Evolutionary conservation across 30 jellyfish, hydroid and myxozoan genomes (phyloP).

Genomic region (Phacellophora camtschatica): DNA sequence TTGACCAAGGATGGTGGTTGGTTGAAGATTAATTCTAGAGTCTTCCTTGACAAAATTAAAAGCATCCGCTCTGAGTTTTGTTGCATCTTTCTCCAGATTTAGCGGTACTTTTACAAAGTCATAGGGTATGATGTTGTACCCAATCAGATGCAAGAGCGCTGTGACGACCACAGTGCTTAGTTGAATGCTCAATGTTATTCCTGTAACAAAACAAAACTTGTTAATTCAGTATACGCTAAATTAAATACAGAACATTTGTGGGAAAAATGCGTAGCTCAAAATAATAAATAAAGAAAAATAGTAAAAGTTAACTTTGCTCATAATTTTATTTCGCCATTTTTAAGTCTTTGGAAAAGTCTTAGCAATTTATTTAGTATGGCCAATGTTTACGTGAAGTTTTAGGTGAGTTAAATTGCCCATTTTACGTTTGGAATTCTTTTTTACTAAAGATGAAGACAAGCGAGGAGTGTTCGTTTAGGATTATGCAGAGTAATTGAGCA

Average conservation of each 20-base stretch:
- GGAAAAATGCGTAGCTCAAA: not conserved
- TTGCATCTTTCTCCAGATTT: slow-evolving; percentile 87
- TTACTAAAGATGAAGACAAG: no score
- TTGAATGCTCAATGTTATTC: slow-evolving; percentile 72
- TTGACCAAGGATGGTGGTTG: slow-evolving; percentile 79
- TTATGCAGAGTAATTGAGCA: no score
- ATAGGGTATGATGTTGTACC: slow-evolving; percentile 84
- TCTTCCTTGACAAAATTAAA: slow-evolving; percentile 86
- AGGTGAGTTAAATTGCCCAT: no score
- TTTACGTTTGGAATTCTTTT: no score
- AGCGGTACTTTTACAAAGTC: slow-evolving; percentile 89
- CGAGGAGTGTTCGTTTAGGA: no score
- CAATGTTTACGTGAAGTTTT: no score
- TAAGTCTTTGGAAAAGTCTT: no score
- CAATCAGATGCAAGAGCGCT: slow-evolving; percentile 60
- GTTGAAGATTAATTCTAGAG: slow-evolving; percentile 72
- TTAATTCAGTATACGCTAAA: not conserved
- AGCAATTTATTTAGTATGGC: no score
- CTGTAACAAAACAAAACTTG: slow-evolving; percentile 18
- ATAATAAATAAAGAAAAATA: no score
- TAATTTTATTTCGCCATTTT: no score
- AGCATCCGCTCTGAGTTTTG: slow-evolving; percentile 95
- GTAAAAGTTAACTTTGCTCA: no score
- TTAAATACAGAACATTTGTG: not conserved
- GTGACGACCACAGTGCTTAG: slow-evolving; percentile 67